Evolutionary conservation across 2,797 vertebrate genomes (phyloP), one percentile per base, ranked within the genome.

Genomic region (Eulemur albifrons): DNA sequence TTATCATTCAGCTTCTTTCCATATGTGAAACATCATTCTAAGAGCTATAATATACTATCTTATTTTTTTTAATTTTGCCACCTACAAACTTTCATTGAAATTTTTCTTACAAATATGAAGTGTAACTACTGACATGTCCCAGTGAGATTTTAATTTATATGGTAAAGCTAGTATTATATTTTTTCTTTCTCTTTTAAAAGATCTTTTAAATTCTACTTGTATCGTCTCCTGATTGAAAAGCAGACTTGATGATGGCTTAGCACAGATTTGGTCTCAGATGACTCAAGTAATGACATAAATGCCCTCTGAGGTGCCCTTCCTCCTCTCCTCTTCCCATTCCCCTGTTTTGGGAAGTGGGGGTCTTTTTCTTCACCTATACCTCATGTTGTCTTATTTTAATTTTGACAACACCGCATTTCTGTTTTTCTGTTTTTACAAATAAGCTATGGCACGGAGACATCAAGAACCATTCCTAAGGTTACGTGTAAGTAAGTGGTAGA

Each of bases 141-240:
- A 85, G 65, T 82, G 86, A 91, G 79, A 25, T 96, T 94, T 95
- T 97, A 94, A 94, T 97, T 94, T 88, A 86, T 91, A 72, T 96
- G 87, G 80, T 8, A 18, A 18, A n/a, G 32, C 63, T n/a, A 9
- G 32, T n/a, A n/a, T 18, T n/a, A n/a, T 8, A n/a, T 65, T 88
- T 94, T 93, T 92, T 65, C n/a, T 59, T 65, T 72, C 43, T 43
- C 43, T 73, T 61, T 52, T 57, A 65, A 65, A 63, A 90, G 80
- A 92, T 7, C 4, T 13, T 81, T 85, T 94, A 54, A 50, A 72
- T 84, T 93, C 52, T 89, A 0, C 75, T 30, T n/a, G 11, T 38
- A 21, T 50, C 6, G 43, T 70, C 73, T 88, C 10, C 50, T 45
- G 54, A 91, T 21, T 92, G 80, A 81, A 90, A 73, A 52, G 67